Evolutionary conservation across 2,797 vertebrate species (phyloP).

Genomic region (Labeo calbasu): DNA sequence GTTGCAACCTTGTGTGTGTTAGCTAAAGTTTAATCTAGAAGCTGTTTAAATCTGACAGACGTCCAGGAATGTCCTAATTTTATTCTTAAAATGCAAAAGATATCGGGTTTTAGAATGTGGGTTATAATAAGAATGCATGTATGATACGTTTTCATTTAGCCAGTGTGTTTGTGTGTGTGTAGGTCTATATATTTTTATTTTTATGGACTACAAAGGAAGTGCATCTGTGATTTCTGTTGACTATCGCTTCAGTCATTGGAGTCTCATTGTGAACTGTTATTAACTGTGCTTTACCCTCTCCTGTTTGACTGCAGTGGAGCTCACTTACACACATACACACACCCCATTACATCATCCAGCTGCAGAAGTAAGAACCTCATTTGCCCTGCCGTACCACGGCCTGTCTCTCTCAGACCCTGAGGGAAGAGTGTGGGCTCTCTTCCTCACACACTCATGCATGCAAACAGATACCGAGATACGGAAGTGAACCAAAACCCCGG

Average conservation of each 20-base stretch:
- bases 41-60: neutral
- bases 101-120: neutral
- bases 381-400: neutral
- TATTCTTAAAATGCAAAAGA: neutral
- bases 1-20: neutral
- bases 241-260: neutral
- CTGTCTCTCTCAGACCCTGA: neutral
- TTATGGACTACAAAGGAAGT: neutral
- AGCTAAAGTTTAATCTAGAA: neutral
- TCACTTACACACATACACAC: constrained; percentile 12
- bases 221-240: neutral
- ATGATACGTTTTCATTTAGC: neutral
- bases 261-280: neutral
- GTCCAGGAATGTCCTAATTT: neutral
- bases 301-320: neutral
- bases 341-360: constrained; percentile 42
- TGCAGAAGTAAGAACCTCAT: constrained; percentile 36
- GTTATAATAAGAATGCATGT: neutral
- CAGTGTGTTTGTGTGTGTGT: neutral
- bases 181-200: neutral
- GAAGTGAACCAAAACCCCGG: neutral
- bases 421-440: neutral
- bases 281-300: constrained; percentile 2
- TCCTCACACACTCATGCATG: constrained; percentile 5
- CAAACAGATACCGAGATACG: neutral